Evolutionary conservation across 2,888 invertebrate species (phyloP).

Genomic region (Lamproptera curius): DNA sequence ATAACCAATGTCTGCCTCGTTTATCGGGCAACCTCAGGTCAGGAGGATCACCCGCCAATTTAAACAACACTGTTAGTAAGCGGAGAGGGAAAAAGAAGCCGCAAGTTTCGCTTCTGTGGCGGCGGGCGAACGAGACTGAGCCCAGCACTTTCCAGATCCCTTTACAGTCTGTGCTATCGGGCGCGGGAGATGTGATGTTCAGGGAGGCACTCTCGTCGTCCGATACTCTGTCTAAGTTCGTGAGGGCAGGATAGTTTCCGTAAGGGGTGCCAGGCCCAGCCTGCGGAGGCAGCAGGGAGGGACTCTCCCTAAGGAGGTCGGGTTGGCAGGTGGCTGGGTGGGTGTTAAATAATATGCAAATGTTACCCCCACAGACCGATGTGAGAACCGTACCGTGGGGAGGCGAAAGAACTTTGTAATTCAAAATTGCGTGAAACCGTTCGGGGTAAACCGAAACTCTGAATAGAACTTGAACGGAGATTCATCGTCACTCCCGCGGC

Average conservation of each 20-base stretch:
- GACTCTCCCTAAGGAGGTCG: slow-evolving; percentile 56
- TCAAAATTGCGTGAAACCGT: slow-evolving; percentile 72
- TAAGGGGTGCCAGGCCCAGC: slow-evolving; percentile 53
- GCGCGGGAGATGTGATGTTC: slow-evolving; percentile 75
- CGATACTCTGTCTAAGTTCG: slow-evolving; percentile 53
- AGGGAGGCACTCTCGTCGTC: slow-evolving; percentile 53
- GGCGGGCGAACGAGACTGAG: slow-evolving; percentile 73
- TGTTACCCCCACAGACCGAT: slow-evolving; percentile 79
- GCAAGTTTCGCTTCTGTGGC: slow-evolving; percentile 49
- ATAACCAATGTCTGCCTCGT: slow-evolving; percentile 34
- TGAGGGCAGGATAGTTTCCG: slow-evolving; percentile 72
- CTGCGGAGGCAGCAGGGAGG: slow-evolving; percentile 41
- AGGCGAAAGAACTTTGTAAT: slow-evolving; percentile 85
- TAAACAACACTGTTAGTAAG: slow-evolving; percentile 82
- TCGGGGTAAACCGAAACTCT: slow-evolving; percentile 61
- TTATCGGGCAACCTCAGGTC: slow-evolving; percentile 58
- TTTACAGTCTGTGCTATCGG: slow-evolving; percentile 40
- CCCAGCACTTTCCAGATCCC: slow-evolving; percentile 80
- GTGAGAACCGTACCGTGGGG: slow-evolving; percentile 81
- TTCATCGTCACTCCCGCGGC: slow-evolving; percentile 47
- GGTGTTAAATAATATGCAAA: slow-evolving; percentile 81
- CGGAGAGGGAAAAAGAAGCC: slow-evolving; percentile 37
- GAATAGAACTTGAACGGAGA: slow-evolving; percentile 65
- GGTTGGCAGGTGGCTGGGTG: slow-evolving; percentile 80
- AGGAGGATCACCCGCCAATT: slow-evolving; percentile 49